phyloP scores from a whole-genome alignment of 2,113 vertebrate species.

The Xyliphius kryptos region DNA sequence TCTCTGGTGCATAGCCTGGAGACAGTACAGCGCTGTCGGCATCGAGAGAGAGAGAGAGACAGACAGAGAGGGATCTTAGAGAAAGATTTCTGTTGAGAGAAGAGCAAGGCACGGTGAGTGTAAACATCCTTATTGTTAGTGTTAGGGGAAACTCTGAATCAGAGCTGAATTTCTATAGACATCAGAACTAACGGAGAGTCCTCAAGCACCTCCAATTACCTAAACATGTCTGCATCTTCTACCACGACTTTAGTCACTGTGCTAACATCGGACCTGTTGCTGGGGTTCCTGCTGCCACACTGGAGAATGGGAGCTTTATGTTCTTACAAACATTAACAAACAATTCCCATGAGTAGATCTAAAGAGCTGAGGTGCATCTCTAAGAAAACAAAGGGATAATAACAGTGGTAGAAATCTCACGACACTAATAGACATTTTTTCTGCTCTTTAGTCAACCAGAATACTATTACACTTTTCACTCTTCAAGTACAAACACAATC shows the following conservation, averaged over 20 bases:
- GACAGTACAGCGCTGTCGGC: constrained; percentile 47
- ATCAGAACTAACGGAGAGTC: no score
- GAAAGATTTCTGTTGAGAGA: constrained; percentile 11
- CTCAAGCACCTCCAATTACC: background rate
- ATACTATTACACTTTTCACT: no score
- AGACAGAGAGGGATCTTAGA: constrained; percentile 1
- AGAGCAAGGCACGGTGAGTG: constrained; percentile 39
- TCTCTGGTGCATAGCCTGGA: constrained; percentile 67
- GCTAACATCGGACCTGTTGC: background rate
- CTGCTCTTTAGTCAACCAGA: no score
- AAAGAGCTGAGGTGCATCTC: no score
- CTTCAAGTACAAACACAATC: no score
- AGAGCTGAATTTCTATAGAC: constrained; percentile 11
- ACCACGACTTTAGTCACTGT: background rate
- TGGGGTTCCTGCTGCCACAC: constrained; percentile 17
- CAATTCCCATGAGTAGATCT: no score
- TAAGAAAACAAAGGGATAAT: no score
- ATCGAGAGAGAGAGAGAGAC: constrained; percentile 14
- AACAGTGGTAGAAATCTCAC: no score
- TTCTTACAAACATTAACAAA: no score
- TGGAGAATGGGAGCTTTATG: constrained; percentile 2
- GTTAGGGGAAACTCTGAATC: constrained; percentile 16
- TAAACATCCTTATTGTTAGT: constrained; percentile 32
- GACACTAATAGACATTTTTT: no score
- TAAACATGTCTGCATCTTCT: background rate